Evolutionary conservation across 1,140 invertebrate species (phyloP), one percentile per base, ranked within the genome.

Genomic region (Laodelphax striatellus): DNA sequence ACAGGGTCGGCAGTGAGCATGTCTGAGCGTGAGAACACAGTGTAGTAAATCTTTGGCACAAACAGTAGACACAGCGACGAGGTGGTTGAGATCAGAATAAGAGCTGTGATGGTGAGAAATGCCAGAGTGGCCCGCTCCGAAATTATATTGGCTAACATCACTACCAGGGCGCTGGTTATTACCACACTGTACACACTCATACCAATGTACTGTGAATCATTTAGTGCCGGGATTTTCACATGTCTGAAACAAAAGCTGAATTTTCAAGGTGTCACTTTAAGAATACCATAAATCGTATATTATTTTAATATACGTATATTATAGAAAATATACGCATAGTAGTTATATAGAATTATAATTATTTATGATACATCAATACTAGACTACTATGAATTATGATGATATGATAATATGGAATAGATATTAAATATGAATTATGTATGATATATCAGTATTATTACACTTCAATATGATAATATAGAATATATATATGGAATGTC

Each of bases 191-290:
- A 95, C 1, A 96, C 91, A 64, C 88, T 92, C 70, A 94, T 84
- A 4, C 89, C 90, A 64, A 98, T 97, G 73, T 97, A 96, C 71
- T 97, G 94, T 14, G 92, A 96, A 73, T 98, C 96, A 71, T 98
- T 98, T 10, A 98, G 75, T 0, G 93, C 94, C n/a, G 93, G 89
- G 65, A 98, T 94, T 72, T 91, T 96, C 0, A 98, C 94, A 68
- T 95, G 88, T 54, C 94, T 81, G 65, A 8, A 70, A 69, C 17
- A 63, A 24, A 59, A n/a, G n/a, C n/a, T n/a, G n/a, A n/a, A n/a
- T n/a, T n/a, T n/a, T n/a, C n/a, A n/a, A n/a, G n/a, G n/a, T n/a
- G n/a, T n/a, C n/a, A n/a, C n/a, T n/a, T n/a, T n/a, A n/a, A n/a
- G n/a, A n/a, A n/a, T n/a, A n/a, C n/a, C n/a, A n/a, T n/a, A n/a